A percentile compares a stretch with the other conserved stretches of the same genome.
phyloP scores from a whole-genome alignment of 2,797 vertebrate genomes.

The Lagocephalus sceleratus region DNA sequence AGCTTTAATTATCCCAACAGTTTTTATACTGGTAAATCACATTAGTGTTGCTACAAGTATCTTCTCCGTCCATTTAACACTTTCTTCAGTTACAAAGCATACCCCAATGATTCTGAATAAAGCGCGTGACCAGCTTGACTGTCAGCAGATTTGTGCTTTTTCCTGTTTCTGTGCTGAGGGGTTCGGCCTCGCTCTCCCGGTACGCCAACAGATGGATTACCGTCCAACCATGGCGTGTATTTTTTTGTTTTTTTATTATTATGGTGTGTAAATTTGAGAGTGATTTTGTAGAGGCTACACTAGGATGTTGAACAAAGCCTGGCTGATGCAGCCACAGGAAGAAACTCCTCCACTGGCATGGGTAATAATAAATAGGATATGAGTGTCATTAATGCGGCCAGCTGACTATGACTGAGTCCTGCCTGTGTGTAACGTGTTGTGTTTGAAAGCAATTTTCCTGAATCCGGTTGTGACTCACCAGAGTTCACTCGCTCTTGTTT shows the following conservation, averaged over 20 bases:
- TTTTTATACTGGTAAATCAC: constrained; percentile 49
- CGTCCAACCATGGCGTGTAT: not conserved
- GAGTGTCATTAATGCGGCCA: no score
- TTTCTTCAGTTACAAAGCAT: no score
- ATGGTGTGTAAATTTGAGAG: constrained; percentile 32
- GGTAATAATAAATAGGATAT: no score
- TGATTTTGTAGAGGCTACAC: constrained; percentile 20
- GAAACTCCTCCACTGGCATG: not conserved
- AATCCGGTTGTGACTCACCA: not conserved
- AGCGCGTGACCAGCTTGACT: constrained; percentile 23
- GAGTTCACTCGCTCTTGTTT: constrained; percentile 21
- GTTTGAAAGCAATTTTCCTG: not conserved
- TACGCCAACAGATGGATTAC: not conserved
- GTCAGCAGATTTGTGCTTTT: constrained; percentile 48
- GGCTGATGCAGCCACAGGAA: constrained; percentile 39
- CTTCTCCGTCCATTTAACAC: no score
- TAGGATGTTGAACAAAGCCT: constrained; percentile 44
- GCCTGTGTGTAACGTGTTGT: no score
- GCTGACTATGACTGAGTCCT: no score
- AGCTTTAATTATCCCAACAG: no score
- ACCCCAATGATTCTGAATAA: no score
- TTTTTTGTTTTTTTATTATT: not conserved
- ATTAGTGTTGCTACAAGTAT: no score
- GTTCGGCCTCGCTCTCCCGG: no score
- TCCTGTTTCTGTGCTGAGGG: no score